These are phyloP conservation scores for Ricordea florida DNA, from an alignment of 92 coral and sea anemone genomes.

Conservation along the genomic window DNA sequence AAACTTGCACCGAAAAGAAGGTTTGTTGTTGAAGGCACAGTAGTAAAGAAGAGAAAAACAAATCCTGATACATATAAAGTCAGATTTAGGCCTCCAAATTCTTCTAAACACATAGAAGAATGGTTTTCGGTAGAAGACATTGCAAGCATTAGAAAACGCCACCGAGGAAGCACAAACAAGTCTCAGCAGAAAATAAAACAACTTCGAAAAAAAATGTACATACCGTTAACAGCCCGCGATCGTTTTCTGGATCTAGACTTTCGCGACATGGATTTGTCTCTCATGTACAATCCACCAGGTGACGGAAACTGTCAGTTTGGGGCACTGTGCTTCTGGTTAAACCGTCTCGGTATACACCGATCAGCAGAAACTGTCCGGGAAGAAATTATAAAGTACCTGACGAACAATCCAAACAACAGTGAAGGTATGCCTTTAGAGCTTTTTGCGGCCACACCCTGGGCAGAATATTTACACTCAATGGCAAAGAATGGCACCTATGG, in stretches of 20 bases:
- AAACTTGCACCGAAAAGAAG: too few relatives aligned
- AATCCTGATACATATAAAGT: too few relatives aligned
- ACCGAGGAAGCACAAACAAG: too few relatives aligned
- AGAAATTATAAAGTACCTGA: slow-evolving; percentile 24
- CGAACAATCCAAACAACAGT: slow-evolving; percentile 16
- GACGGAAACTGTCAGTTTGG: slow-evolving; percentile 42
- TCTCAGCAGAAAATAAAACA: too few relatives aligned
- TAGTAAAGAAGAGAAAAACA: too few relatives aligned
- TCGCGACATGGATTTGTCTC: slow-evolving; percentile 13
- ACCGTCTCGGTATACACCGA: slow-evolving; percentile 14
- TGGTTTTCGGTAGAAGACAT: too few relatives aligned
- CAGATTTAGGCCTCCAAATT: too few relatives aligned
- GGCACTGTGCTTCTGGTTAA: slow-evolving; percentile 23
- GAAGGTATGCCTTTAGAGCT: slow-evolving; percentile 37
- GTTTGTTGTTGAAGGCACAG: too few relatives aligned
- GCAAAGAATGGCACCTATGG: slow-evolving; percentile 31
- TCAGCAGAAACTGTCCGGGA: slow-evolving; percentile 27
- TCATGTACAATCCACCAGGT: slow-evolving; percentile 35
- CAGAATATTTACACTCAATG: slow-evolving; percentile 18
- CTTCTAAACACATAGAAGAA: too few relatives aligned
- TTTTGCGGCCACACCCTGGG: slow-evolving; percentile 26
- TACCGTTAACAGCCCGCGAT: slow-evolving; percentile 7
- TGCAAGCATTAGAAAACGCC: too few relatives aligned
- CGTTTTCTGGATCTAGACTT: slow-evolving; percentile 15
- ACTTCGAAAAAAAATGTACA: not conserved